phyloP scores from a whole-genome alignment of 2,113 vertebrate species.

The Aplodontia rufa region DNA sequence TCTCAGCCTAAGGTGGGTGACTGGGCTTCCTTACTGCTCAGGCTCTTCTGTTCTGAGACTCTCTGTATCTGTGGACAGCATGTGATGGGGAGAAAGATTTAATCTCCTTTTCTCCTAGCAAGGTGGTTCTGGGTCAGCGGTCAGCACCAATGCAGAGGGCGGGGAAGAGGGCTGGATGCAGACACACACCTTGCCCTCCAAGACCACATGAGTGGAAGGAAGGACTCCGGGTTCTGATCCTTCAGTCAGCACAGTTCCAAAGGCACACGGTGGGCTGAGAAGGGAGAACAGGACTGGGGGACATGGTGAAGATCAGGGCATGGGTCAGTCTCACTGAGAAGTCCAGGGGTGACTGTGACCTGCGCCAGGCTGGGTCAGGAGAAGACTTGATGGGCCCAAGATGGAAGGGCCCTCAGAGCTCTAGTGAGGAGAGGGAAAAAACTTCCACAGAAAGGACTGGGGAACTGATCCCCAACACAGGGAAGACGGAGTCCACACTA shows the following conservation, averaged over 20 bases:
- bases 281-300: background rate
- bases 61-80: background rate
- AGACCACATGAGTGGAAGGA: background rate
- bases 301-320: background rate
- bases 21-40: background rate
- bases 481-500: rapidly evolving
- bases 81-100: background rate
- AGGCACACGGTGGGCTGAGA: background rate
- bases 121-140: background rate
- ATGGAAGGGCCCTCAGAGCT: background rate
- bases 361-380: background rate
- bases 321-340: rapidly evolving
- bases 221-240: rapidly evolving
- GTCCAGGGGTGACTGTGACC: background rate
- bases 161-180: background rate
- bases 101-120: background rate
- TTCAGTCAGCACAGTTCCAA: background rate
- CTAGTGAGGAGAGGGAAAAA: background rate
- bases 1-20: background rate
- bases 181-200: background rate
- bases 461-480: background rate
- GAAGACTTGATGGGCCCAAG: background rate
- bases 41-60: background rate
- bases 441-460: too few relatives aligned
- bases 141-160: background rate